Percentiles rank a stretch among this genome's conserved stretches.
Evolutionary conservation across 2,888 invertebrate species (phyloP).

Genomic region (Tetranychus truncatus): DNA sequence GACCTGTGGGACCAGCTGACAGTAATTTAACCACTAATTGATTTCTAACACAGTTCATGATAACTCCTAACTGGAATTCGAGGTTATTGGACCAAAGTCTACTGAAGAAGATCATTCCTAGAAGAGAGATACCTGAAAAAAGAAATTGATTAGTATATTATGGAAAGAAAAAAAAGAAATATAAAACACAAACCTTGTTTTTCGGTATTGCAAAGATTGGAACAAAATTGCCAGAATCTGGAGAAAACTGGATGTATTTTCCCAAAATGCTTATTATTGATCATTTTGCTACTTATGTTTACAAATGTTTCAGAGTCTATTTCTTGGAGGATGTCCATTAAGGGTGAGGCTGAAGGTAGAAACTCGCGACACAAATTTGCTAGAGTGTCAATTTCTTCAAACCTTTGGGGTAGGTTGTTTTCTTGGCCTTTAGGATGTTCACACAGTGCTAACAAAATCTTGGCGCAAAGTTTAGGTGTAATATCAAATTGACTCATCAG

Average conservation of each 20-base stretch:
- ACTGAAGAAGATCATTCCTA: constrained; percentile 21
- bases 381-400: constrained; percentile 21
- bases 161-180: background rate
- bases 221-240: constrained; percentile 22
- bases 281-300: constrained; percentile 12
- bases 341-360: constrained; percentile 18
- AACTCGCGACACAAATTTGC: constrained; percentile 21
- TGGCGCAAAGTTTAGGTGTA: constrained; percentile 19
- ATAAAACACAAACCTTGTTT: constrained; percentile 21
- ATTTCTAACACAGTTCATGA: constrained; percentile 20
- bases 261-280: constrained; percentile 1
- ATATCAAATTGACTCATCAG: constrained; percentile 19
- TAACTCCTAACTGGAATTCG: constrained; percentile 22
- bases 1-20: constrained; percentile 18
- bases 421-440: constrained; percentile 14
- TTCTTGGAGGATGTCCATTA: constrained; percentile 21
- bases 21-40: constrained; percentile 18
- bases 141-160: background rate
- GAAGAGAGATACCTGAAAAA: constrained; percentile 15
- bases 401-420: constrained; percentile 12
- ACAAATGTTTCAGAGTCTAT: constrained; percentile 19
- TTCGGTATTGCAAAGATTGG: constrained; percentile 21
- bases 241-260: constrained; percentile 13
- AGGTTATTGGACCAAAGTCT: constrained; percentile 21
- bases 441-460: constrained; percentile 19